phyloP scores from a whole-genome alignment of 2,888 invertebrate species.

The Andrena minutula region DNA sequence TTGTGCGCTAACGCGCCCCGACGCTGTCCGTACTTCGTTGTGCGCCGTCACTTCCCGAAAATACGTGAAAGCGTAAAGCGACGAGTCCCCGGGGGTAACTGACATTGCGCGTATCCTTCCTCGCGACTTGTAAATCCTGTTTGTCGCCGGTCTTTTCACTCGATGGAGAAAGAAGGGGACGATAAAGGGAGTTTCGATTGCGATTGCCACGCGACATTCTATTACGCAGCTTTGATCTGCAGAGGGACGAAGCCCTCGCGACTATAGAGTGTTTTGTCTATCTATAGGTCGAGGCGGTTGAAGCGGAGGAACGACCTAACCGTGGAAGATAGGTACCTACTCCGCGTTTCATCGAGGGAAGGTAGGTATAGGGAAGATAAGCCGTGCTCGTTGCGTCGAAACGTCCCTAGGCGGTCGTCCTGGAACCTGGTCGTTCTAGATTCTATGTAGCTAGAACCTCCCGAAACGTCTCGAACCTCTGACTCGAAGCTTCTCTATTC shows the following conservation, averaged over 20 bases:
- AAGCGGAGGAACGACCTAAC: constrained; percentile 60
- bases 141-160: background rate
- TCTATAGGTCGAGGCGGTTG: background rate
- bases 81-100: background rate
- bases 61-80: background rate
- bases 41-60: background rate
- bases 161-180: background rate
- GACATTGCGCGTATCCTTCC: background rate
- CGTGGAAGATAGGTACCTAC: constrained; percentile 76
- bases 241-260: too few relatives aligned
- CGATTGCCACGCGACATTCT: too few relatives aligned
- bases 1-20: constrained; percentile 4
- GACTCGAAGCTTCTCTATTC: constrained; percentile 27
- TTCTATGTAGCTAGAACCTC: constrained; percentile 60
- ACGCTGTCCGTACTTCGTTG: background rate
- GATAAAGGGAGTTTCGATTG: too few relatives aligned
- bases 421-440: constrained; percentile 53
- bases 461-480: constrained; percentile 47
- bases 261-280: too few relatives aligned
- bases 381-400: constrained; percentile 83
- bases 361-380: constrained; percentile 82
- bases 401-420: constrained; percentile 82
- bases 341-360: constrained; percentile 75
- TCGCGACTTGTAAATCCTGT: background rate
- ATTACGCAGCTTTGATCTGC: too few relatives aligned